Conservation (phyloP, 2,113 vertebrate species). For the Balaenoptera acutorostrata region DNA sequence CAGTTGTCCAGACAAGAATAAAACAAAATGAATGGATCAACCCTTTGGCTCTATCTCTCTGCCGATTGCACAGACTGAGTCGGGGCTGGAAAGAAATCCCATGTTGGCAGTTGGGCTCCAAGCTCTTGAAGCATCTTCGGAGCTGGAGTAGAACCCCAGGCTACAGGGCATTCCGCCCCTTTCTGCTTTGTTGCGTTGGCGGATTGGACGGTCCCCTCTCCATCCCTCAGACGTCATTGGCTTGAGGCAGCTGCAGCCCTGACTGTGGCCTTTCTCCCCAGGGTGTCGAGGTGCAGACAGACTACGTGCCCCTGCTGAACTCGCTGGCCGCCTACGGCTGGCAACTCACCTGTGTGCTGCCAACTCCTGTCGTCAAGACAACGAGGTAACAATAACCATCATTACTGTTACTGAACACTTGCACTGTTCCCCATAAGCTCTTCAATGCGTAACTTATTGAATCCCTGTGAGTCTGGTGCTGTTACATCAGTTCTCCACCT, state of each 20-base stretch:
- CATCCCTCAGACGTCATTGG: rapidly evolving
- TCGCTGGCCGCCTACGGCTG: slow-evolving; percentile 94
- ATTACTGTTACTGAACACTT: rapidly evolving
- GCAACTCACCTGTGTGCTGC: slow-evolving; percentile 96
- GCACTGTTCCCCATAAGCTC: rapidly evolving
- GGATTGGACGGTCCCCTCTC: rapidly evolving
- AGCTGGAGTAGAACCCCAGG: rapidly evolving
- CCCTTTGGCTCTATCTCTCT: slow-evolving; percentile 7
- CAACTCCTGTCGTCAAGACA: slow-evolving; percentile 93
- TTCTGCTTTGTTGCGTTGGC: background rate
- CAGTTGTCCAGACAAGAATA: background rate
- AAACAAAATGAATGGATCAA: slow-evolving; percentile 17
- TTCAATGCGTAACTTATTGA: rapidly evolving
- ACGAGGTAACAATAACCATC: slow-evolving; percentile 85
- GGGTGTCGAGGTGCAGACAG: slow-evolving; percentile 93
- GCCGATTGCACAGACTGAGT: background rate
- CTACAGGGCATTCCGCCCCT: background rate
- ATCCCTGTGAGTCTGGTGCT: background rate
- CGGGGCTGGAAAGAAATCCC: slow-evolving; percentile 21
- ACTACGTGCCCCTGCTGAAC: slow-evolving; percentile 94
- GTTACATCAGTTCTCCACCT: background rate
- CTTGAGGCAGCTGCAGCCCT: background rate
- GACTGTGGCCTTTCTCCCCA: slow-evolving; percentile 73
- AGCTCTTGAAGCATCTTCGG: background rate
- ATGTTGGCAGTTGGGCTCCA: slow-evolving; percentile 13